These are phyloP conservation scores for Halesus radiatus DNA, from an alignment of 1,140 invertebrate species.

Conservation along the genomic window DNA sequence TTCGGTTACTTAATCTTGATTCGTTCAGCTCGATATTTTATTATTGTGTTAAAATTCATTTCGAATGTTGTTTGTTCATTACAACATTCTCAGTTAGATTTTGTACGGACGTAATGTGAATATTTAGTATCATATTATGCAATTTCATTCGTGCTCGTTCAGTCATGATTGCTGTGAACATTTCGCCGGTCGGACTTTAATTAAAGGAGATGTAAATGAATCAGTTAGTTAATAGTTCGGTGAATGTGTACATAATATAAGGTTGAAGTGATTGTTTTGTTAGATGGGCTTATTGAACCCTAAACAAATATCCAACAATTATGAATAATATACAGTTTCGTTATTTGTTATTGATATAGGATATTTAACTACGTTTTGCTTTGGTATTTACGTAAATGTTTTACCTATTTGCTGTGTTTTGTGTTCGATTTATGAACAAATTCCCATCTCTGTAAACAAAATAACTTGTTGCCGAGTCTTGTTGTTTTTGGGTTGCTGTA, in stretches of 20 bases:
- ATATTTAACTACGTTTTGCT: too few species aligned
- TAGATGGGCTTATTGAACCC: not conserved
- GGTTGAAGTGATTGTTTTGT: not conserved
- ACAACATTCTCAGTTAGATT: too few species aligned
- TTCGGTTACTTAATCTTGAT: too few species aligned
- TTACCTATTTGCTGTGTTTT: not conserved
- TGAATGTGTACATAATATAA: not conserved
- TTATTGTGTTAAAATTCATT: too few species aligned
- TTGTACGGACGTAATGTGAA: too few species aligned
- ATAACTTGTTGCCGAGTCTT: not conserved
- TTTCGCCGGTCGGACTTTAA: not conserved
- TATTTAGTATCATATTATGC: too few species aligned
- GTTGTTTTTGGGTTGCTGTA: too few species aligned
- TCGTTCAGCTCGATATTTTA: too few species aligned
- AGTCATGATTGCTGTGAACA: slow-evolving; percentile 1
- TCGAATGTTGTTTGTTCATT: too few species aligned
- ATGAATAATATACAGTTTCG: not conserved
- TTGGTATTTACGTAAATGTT: too few species aligned
- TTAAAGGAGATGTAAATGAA: not conserved
- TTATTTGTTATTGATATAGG: too few species aligned
- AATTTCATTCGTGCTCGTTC: not conserved
- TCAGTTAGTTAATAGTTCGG: not conserved
- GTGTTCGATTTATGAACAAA: not conserved
- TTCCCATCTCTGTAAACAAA: not conserved
- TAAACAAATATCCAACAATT: slow-evolving; percentile 9